Base-by-base conservation (phyloP, 53 echinoderm and acorn worm genomes). In the Apostichopus leukothele region DNA sequence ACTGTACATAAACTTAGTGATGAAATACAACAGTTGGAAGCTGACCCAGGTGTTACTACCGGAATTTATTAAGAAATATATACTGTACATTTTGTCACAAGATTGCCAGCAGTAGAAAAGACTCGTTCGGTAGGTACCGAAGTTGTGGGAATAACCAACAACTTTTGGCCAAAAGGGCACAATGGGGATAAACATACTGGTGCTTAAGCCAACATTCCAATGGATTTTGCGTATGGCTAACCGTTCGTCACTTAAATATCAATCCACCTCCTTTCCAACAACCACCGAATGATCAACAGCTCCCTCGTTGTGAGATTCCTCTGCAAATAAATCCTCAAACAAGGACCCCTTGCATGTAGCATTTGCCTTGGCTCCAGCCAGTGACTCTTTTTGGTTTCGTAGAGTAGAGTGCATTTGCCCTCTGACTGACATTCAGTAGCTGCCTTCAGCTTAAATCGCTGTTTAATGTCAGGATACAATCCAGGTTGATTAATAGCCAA, bases 141-240 rank as follows among this genome's bases (percentile, higher is more conserved):
- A 20, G 76, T 75, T 14, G 27, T 75, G 76, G 76, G 76, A 63
- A 75, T 75, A 75, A 16, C 76, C 23, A 75, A 75, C 76, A 75
- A 75, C 76, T 75, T 75, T 75, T 75, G 76, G 76, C 76, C 76
- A 75, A 75, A 75, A 75, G 76, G 76, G 76, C 76, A 39, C 76
- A 75, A 75, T 75, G 76, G 76, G 27, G 76, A 20, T 75, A 75
- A 75, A 75, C 76, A 75, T 75, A n/a, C 27, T 75, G 76, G 76
- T 75, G 76, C 16, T 75, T 75, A 18, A 25, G 19, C 76, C 76
- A 75, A 14, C 76, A 75, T 75, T 75, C 76, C 19, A 75, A 20
- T 75, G 76, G 76, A 16, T 75, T 75, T 75, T 6, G n/a, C 76
- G 13, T 18, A 75, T 75, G 76, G 76, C 76, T 75, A 75, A 75